Base-by-base conservation (phyloP, 1,140 invertebrate species). In the Grapholita molesta region DNA sequence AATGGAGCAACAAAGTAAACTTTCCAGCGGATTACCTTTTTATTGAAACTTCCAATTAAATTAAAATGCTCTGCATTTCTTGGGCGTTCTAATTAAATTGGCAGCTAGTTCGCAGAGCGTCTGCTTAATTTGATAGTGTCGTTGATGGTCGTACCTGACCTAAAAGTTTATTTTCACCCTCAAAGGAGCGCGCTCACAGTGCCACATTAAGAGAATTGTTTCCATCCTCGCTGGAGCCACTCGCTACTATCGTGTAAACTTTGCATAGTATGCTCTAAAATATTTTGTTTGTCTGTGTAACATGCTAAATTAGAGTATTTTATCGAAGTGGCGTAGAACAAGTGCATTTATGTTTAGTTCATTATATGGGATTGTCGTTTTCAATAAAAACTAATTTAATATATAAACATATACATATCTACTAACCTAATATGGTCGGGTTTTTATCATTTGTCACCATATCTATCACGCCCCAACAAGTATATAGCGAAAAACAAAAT, bases 71-170 rank as follows among this genome's bases (percentile, higher is more conserved):
- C 52, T 21, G 52, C 53, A 57, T 3, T 57, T 57, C 53, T 57
- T 28, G 21, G 65, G 52, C 30, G 30, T 53, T 57, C 74, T 83
- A 83, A 83, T 83, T 77, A 81, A 83, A 83, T 83, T 78, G 75
- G 74, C 73, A 76, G 73, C 73, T 77, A 70, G 75, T 77, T 73
- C 64, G 33, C 76, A 74, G 76, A 79, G 75, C 77, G 71, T 75
- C 72, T 73, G 73, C 79, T 79, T 81, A 80, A 81, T 80, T 72
- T 76, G 72, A 83, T 84, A 80, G 75, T 76, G 75, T 78, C 77
- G 70, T 68, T 74, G 70, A 70, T 78, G 71, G 66, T 77, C 68
- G 65, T 73, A 69, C 67, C 72, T 72, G 78, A 77, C 75, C 71
- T 74, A 64, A 74, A 81, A 80, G 66, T 80, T 81, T 78, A 69